These are phyloP conservation scores for Colaptes auratus DNA, from an alignment of 2,113 vertebrate genomes.

Conservation along the genomic window DNA sequence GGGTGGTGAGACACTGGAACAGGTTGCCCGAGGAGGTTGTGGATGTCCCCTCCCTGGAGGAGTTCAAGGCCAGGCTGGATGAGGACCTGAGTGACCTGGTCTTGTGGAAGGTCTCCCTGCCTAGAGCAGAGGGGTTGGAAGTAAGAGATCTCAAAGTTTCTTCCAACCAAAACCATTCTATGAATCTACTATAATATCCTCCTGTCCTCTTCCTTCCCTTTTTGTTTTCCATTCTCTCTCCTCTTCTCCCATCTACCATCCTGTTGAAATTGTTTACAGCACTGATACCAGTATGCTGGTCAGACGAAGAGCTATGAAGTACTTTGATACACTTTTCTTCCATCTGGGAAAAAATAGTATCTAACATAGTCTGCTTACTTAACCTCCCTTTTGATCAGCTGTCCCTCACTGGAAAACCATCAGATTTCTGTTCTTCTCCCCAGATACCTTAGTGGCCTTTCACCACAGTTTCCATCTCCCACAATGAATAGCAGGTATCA, in stretches of 20 bases:
- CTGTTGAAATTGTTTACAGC: background rate
- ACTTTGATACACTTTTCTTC: background rate
- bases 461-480: background rate
- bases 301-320: background rate
- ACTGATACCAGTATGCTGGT: background rate
- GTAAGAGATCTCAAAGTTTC: too few relatives aligned
- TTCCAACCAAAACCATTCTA: too few relatives aligned
- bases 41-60: too few relatives aligned
- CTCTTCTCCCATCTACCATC: background rate
- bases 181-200: background rate
- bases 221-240: background rate
- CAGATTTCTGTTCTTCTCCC: background rate
- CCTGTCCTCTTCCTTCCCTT: accelerated
- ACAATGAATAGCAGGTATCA: background rate
- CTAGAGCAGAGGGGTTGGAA: too few relatives aligned
- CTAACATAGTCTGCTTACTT: constrained; percentile 8
- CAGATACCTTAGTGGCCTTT: background rate
- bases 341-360: background rate
- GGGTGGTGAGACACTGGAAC: too few relatives aligned
- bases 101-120: too few relatives aligned
- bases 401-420: background rate
- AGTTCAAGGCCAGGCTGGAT: too few relatives aligned
- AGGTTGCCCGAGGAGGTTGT: too few relatives aligned
- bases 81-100: too few relatives aligned
- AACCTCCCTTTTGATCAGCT: constrained; percentile 32